phyloP scores from a whole-genome alignment of 1,140 invertebrate species.

The Drosophila sturtevanti region DNA sequence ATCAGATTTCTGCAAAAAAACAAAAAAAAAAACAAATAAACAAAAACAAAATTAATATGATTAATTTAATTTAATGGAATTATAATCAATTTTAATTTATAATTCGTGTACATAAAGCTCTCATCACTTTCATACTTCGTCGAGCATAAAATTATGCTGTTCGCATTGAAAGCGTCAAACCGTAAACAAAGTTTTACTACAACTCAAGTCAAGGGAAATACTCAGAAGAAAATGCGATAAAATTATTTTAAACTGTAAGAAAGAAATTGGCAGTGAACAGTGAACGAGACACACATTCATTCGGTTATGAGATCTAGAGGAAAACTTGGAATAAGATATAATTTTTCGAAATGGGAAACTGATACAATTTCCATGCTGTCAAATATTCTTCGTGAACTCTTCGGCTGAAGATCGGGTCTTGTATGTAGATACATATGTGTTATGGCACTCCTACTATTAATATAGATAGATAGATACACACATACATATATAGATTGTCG shows the following conservation, averaged over 20 bases:
- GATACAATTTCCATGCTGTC: no score
- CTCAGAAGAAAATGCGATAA: neutral
- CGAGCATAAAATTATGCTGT: conserved; percentile 51
- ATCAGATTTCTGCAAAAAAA: conserved; percentile 33
- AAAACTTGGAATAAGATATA: no score
- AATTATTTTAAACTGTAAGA: neutral
- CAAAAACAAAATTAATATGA: neutral
- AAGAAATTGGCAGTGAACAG: no score
- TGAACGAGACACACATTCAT: no score
- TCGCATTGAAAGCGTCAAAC: neutral
- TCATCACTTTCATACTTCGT: conserved; percentile 61
- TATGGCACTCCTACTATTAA: neutral
- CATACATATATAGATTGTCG: no score
- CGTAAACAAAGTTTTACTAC: neutral
- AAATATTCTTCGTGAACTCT: no score
- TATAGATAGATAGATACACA: neutral
- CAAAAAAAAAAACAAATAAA: neutral
- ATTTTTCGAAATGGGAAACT: no score
- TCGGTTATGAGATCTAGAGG: no score
- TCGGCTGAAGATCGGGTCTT: no score
- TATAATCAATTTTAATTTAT: conserved; percentile 36
- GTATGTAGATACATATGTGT: no score
- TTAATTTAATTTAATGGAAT: neutral
- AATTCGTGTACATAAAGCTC: conserved; percentile 24
- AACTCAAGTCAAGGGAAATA: neutral